Evolutionary conservation across 2,797 vertebrate species (phyloP), one percentile per base, ranked within the genome.

Genomic region (Pseudochaenichthys georgianus): DNA sequence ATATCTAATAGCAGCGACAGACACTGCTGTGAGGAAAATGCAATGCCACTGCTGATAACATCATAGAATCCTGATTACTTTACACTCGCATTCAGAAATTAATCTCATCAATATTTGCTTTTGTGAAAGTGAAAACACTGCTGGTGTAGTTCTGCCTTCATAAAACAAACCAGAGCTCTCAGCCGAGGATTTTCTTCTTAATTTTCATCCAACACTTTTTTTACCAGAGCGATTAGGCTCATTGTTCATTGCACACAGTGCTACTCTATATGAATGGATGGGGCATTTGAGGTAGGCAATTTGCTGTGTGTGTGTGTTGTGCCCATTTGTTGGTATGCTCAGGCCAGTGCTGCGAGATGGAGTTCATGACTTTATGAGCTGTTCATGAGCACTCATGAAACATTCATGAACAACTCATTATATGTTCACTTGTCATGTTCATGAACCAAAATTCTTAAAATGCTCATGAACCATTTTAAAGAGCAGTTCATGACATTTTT

Each of bases 181-280:
- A 41, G 43, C 58, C 4, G 0, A 43, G 31, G 58, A 57, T 76
- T 82, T 71, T 62, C 15, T 47, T 31, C 21, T 54, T 57, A 17
- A 73, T 71, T 38, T 70, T 80, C 28, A 21, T 65, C 52, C 31
- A 43, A 19, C 63, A 43, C 1, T 38, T 65, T 41, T 41, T 72
- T 23, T 28, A 53, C 9, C 34, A 50, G 19, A 66, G 59, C 1
- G 12, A 58, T 47, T 62, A 31, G 43, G 6, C 55, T 75, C 52
- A 55, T 63, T 68, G n/a, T 47, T 75, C 38, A 71, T 77, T 71
- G 57, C 45, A 67, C 42, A 57, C 50, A 71, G 9, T 54, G 43
- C 19, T 41, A 70, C 53, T 64, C 15, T 10, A 55, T 61, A 12
- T 50, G 60, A 61, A 70, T 60, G 54, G 28, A 52, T 28, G 51